phyloP scores from a whole-genome alignment of 2,113 vertebrate genomes.

The Perca fluviatilis region DNA sequence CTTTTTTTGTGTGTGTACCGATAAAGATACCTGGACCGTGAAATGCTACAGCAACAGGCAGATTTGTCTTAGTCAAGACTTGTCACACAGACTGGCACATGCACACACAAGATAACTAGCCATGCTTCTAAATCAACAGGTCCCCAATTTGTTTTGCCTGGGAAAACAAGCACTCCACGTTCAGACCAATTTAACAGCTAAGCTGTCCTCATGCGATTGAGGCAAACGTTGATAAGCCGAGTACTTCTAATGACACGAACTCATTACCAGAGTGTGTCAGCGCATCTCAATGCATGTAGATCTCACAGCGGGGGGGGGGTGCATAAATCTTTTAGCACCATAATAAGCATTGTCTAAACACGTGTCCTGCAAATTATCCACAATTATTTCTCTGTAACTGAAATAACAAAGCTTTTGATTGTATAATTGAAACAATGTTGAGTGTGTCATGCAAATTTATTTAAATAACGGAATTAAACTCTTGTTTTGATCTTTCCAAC shows the following conservation, averaged over 20 bases:
- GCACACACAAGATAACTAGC: conserved; percentile 12
- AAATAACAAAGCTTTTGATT: conserved; percentile 11
- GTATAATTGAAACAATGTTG: neutral
- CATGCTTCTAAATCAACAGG: conserved; percentile 50
- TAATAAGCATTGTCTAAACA: conserved; percentile 37
- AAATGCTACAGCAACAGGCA: neutral
- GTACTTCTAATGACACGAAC: conserved; percentile 59
- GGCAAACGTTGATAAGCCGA: conserved; percentile 52
- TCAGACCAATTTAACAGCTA: conserved; percentile 48
- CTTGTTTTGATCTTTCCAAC: neutral
- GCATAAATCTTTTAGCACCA: conserved; percentile 37
- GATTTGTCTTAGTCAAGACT: conserved; percentile 4
- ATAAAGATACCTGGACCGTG: conserved; percentile 21
- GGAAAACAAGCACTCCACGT: conserved; percentile 48
- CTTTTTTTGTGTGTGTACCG: neutral
- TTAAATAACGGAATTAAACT: neutral
- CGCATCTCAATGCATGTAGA: conserved; percentile 62
- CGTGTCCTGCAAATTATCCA: conserved; percentile 19
- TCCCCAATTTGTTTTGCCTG: conserved; percentile 55
- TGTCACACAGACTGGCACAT: conserved; percentile 14
- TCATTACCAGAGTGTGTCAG: conserved; percentile 66
- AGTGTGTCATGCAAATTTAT: neutral
- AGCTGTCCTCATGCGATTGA: conserved; percentile 5
- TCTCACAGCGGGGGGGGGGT: conserved; percentile 24
- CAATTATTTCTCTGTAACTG: conserved; percentile 4